These are phyloP conservation scores for Drosophila anomelani DNA, from an alignment of 2,888 invertebrate species.

Conservation along the genomic window DNA sequence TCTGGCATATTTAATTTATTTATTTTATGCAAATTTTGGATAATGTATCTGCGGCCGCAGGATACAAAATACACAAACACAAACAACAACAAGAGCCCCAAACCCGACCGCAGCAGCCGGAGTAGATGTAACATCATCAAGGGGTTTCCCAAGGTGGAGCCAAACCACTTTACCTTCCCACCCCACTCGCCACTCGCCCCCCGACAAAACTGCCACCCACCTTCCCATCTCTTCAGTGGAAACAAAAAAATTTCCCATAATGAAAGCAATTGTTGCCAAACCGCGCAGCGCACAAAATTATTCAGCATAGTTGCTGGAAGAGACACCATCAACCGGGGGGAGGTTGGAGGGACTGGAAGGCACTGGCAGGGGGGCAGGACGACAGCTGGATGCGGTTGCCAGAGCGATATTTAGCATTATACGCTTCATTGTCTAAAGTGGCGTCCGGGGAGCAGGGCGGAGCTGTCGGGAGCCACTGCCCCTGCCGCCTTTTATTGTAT, in stretches of 20 bases:
- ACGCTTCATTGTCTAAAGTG: constrained; percentile 81
- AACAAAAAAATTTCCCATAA: constrained; percentile 68
- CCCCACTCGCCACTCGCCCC: neutral
- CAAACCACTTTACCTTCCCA: constrained; percentile 27
- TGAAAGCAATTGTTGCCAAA: constrained; percentile 81
- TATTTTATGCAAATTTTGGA: constrained; percentile 84
- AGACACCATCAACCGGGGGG: constrained; percentile 19
- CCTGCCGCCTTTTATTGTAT: constrained; percentile 64
- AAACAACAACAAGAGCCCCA: constrained; percentile 24
- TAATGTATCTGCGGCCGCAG: constrained; percentile 82
- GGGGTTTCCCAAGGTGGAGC: constrained; percentile 71
- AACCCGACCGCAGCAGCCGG: constrained; percentile 31
- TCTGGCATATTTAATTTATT: constrained; percentile 83
- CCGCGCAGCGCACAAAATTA: constrained; percentile 78
- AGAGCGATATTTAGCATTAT: constrained; percentile 78
- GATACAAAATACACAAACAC: constrained; percentile 67
- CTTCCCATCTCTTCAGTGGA: constrained; percentile 32
- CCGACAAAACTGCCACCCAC: neutral
- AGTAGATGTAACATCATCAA: constrained; percentile 61
- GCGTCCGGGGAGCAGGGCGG: constrained; percentile 62
- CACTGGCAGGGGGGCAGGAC: constrained; percentile 12
- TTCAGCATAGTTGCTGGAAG: constrained; percentile 60
- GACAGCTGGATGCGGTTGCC: constrained; percentile 69
- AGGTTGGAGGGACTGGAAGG: neutral
- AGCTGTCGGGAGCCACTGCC: constrained; percentile 8